These are phyloP conservation scores for Oscheius onirici DNA, from an alignment of 2,888 invertebrate genomes.

Conservation along the genomic window DNA sequence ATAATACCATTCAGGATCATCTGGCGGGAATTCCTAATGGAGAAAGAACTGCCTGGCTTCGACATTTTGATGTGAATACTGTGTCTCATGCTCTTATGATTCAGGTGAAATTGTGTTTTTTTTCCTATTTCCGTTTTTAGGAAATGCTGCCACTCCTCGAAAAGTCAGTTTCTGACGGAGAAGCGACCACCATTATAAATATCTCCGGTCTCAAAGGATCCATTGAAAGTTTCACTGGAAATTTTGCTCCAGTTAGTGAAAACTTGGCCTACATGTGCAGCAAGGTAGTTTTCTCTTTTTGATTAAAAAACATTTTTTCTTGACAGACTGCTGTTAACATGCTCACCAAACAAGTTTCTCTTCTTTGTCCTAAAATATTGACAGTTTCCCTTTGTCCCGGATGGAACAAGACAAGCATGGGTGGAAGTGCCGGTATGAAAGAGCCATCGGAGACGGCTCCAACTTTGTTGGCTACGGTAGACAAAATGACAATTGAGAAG, in stretches of 20 bases:
- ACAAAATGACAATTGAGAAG: conserved; percentile 21
- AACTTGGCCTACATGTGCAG: conserved; percentile 30
- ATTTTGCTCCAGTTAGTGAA: conserved; percentile 17
- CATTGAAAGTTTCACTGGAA: conserved; percentile 3
- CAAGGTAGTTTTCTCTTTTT: conserved; percentile 7
- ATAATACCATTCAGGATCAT: background rate
- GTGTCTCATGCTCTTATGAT: conserved; percentile 32
- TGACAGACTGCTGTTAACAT: conserved; percentile 29
- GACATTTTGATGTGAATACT: conserved; percentile 29
- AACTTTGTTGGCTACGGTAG: background rate
- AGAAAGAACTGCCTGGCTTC: conserved; percentile 25
- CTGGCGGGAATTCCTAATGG: conserved; percentile 22
- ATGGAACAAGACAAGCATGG: conserved; percentile 26
- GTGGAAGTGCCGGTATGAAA: conserved; percentile 6
- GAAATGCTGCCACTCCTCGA: conserved; percentile 26
- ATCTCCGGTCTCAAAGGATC: conserved; percentile 32
- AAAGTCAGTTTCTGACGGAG: conserved; percentile 2
- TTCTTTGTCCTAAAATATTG: conserved; percentile 13
- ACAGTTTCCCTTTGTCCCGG: conserved; percentile 28
- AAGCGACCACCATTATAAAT: conserved; percentile 24
- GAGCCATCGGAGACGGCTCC: conserved; percentile 18
- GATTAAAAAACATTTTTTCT: background rate
- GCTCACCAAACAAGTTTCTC: conserved; percentile 28
- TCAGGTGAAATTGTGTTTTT: conserved; percentile 27
- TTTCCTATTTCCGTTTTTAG: conserved; percentile 4